These are phyloP conservation scores for Nasonia oneida DNA, from an alignment of 2,888 invertebrate genomes.

Conservation along the genomic window DNA sequence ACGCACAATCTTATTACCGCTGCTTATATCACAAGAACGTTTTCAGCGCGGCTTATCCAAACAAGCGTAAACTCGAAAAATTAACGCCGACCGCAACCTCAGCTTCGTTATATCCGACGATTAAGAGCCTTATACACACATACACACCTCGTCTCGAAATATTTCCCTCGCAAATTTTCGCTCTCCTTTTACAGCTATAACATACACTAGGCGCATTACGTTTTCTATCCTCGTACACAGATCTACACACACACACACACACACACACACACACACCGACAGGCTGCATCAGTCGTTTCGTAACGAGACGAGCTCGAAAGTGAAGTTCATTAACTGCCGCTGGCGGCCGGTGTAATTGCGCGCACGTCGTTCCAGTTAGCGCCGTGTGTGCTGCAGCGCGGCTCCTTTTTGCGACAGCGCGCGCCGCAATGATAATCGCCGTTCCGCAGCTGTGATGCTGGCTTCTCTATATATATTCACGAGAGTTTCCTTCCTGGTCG, in stretches of 20 bases:
- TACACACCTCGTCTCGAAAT: not conserved
- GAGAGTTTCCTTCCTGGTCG: not conserved
- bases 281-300: not conserved
- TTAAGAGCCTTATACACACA: not conserved
- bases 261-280: not conserved
- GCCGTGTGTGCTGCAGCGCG: not conserved
- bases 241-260: not conserved
- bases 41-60: not conserved
- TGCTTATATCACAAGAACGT: not conserved
- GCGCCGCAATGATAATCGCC: conserved; percentile 7
- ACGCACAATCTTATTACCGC: too few relatives aligned
- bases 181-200: conserved; percentile 2
- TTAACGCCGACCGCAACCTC: not conserved
- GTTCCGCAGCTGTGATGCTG: not conserved
- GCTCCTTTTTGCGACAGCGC: not conserved
- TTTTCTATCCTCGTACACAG: not conserved
- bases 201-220: not conserved
- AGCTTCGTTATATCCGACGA: not conserved
- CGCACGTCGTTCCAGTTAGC: conserved; percentile 36
- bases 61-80: not conserved
- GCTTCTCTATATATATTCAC: not conserved
- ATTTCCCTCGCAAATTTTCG: not conserved
- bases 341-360: conserved; percentile 9
- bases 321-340: conserved; percentile 54
- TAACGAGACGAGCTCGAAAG: conserved; percentile 36